These are phyloP conservation scores for Melanotaenia trifasciata DNA, from an alignment of 2,797 vertebrate species.

Conservation along the genomic window DNA sequence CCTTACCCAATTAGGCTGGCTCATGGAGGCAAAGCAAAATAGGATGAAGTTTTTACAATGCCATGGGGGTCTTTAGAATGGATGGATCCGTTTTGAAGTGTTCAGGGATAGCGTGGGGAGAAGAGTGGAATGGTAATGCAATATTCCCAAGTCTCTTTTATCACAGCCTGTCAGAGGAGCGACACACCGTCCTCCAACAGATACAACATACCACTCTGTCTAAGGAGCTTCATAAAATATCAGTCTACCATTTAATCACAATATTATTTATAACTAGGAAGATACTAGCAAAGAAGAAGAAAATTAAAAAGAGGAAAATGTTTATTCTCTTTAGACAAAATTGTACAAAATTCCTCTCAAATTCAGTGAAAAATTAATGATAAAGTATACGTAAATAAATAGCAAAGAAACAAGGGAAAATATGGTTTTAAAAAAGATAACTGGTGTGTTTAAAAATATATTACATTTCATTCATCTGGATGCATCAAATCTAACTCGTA, in stretches of 20 bases:
- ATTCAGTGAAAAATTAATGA: constrained; percentile 47
- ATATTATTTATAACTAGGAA: not conserved
- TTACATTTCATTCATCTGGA: constrained; percentile 74
- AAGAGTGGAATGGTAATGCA: constrained; percentile 29
- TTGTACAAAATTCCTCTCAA: constrained; percentile 45
- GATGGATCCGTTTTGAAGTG: constrained; percentile 63
- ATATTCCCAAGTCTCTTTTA: constrained; percentile 66
- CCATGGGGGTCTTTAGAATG: constrained; percentile 71
- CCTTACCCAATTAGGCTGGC: constrained; percentile 75
- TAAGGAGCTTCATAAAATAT: not conserved
- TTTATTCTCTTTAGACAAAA: constrained; percentile 73
- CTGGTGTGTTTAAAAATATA: constrained; percentile 70
- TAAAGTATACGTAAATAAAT: constrained; percentile 77
- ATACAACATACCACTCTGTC: constrained; percentile 13
- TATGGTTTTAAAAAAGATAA: constrained; percentile 2
- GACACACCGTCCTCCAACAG: constrained; percentile 24
- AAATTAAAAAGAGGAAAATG: constrained; percentile 22
- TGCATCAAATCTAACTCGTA: constrained; percentile 36
- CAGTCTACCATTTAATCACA: not conserved
- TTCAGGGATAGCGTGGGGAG: constrained; percentile 15
- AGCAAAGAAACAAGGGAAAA: constrained; percentile 58
- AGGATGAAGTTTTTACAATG: constrained; percentile 77
- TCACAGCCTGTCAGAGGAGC: constrained; percentile 60
- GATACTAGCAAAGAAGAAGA: not conserved
- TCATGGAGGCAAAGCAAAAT: constrained; percentile 70